Evolutionary conservation across 2,113 vertebrate species (phyloP).

Genomic region (Megaceryle torquata): DNA sequence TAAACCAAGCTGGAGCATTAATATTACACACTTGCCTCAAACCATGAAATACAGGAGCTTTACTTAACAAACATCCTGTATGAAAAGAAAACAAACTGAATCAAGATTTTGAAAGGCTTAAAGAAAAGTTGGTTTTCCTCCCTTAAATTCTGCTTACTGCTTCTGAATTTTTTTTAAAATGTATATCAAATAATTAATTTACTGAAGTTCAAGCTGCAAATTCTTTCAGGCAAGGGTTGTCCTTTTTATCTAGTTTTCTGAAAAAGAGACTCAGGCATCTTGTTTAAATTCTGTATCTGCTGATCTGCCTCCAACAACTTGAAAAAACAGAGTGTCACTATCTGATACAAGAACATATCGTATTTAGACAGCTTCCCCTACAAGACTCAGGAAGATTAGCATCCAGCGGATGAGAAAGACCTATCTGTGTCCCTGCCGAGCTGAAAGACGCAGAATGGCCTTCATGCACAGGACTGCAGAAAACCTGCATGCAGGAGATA

Average conservation of each 20-base stretch:
- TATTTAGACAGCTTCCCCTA: not conserved
- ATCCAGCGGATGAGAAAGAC: not conserved
- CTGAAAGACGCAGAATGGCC: not conserved
- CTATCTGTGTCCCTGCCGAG: not conserved
- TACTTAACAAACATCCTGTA: not conserved
- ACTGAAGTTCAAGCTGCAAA: not conserved
- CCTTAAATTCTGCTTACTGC: not conserved
- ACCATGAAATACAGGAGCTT: not conserved
- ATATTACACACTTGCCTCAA: not conserved
- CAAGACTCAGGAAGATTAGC: not conserved
- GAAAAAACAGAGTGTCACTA: not conserved
- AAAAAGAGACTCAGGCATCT: not conserved
- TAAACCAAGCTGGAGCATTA: not conserved
- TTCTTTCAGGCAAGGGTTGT: not conserved
- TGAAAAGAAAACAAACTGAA: not conserved
- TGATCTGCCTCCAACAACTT: not conserved
- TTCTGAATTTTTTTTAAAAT: not conserved
- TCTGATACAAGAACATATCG: not conserved
- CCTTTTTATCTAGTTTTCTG: not conserved
- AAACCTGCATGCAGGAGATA: not conserved
- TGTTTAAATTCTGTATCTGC: not conserved
- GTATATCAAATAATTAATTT: not conserved
- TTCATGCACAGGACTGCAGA: not conserved
- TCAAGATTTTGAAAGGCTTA: not conserved
- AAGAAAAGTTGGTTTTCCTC: not conserved